Evolutionary conservation across 1,140 invertebrate genomes (phyloP).

Genomic region (Drosophila sturtevanti): DNA sequence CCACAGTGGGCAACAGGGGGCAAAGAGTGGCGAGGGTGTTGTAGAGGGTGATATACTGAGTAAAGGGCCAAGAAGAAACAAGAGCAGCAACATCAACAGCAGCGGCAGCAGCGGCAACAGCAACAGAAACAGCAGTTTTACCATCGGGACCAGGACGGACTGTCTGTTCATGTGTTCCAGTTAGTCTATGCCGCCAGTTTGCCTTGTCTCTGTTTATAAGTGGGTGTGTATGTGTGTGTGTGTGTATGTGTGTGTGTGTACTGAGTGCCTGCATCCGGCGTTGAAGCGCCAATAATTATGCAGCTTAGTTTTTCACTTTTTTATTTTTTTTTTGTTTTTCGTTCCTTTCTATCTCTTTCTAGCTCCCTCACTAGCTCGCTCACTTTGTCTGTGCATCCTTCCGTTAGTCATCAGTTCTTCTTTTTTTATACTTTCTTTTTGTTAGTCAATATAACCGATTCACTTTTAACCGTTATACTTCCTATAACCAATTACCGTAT

Average conservation of each 20-base stretch:
- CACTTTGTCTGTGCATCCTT: background rate
- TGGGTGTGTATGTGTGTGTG: background rate
- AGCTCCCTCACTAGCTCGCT: background rate
- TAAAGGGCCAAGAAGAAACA: background rate
- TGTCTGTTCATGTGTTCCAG: slow-evolving; percentile 52
- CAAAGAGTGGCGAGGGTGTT: background rate
- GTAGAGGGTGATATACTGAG: too few relatives aligned
- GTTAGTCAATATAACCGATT: too few relatives aligned
- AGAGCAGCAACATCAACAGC: background rate
- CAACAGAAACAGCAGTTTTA: slow-evolving; percentile 22
- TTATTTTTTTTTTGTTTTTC: background rate
- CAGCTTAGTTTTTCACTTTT: slow-evolving; percentile 42
- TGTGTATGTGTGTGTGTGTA: slow-evolving; percentile 15
- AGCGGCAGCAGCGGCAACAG: slow-evolving; percentile 7
- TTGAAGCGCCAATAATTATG: slow-evolving; percentile 76
- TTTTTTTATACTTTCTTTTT: background rate
- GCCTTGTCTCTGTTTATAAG: slow-evolving; percentile 12
- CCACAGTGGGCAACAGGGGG: background rate
- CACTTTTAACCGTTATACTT: too few relatives aligned
- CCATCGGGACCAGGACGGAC: background rate
- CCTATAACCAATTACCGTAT: too few relatives aligned
- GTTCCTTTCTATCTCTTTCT: background rate
- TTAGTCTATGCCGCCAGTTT: slow-evolving; percentile 62
- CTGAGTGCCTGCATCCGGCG: slow-evolving; percentile 63
- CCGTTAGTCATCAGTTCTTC: background rate